Base-by-base conservation (phyloP, 1,140 invertebrate species). In the Sesamia nonagrioides region DNA sequence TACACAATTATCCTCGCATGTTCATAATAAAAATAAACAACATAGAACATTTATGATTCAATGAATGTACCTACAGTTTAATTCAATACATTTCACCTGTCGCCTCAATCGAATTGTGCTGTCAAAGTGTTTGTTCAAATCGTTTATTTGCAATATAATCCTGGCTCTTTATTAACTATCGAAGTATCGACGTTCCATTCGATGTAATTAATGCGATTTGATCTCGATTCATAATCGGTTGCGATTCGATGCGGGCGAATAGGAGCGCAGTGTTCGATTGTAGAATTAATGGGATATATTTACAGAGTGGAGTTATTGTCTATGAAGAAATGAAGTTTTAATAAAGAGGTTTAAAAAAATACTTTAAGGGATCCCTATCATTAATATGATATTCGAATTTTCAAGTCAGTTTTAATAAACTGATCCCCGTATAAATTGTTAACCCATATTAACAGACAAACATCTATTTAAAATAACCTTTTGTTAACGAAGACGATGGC, bases 161-260 rank as follows among this genome's bases (percentile, higher is more conserved):
- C 68, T 54, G 50, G 50, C 50, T 71, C 68, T 71, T 54, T 54
- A 71, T 54, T 52, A 71, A 54, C 48, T 71, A 71, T 52, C 48
- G 50, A 54, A 33, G 48, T 71, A 71, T 52, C 48, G 50, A 37
- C 48, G 48, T 54, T 54, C 68, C 50, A 52, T 48, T 71, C 66
- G 68, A 54, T 71, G 40, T 71, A 71, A 71, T 71, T 71, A 71
- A 71, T 71, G 48, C 68, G 68, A 71, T 71, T 71, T 71, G 48
- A 54, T 71, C 48, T 54, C 68, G 68, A 54, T 71, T 71, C 40
- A 71, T 71, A 71, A 71, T 71, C 68, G 27, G 33, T 71, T 18
- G 33, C 68, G 48, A 69, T 69, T 69, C 66, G 63, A 50, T 50
- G 3, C 42, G 15, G 11, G 66, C 33, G 11, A 21, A 48, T 35